A percentile compares a stretch with the other conserved stretches of the same genome.
Evolutionary conservation across 2,888 invertebrate species (phyloP).

Genomic region (Cerastoderma edule): DNA sequence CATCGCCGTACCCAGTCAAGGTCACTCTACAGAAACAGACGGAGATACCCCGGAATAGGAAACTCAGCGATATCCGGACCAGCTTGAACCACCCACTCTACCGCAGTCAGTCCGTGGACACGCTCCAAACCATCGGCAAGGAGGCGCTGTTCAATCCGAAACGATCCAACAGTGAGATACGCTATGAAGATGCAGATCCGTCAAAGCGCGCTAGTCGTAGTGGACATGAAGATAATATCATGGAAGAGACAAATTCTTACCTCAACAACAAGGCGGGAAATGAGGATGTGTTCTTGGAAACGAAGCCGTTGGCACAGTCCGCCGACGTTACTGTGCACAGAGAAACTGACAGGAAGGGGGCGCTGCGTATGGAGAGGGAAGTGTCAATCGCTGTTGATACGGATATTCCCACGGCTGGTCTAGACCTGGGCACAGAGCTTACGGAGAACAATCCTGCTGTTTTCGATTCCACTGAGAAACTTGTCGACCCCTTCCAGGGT

Average conservation of each 20-base stretch:
- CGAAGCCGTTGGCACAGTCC: constrained; percentile 13
- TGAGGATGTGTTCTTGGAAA: constrained; percentile 18
- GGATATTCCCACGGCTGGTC: constrained; percentile 34
- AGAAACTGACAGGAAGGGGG: constrained; percentile 10
- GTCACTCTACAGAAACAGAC: constrained; percentile 89
- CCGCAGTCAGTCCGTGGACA: constrained; percentile 91
- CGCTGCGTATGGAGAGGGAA: constrained; percentile 31
- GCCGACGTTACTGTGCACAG: constrained; percentile 47
- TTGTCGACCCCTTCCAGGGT: constrained; percentile 57
- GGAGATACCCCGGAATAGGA: constrained; percentile 64
- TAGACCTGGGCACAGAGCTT: constrained; percentile 35
- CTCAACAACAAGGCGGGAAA: background rate
- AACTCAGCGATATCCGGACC: constrained; percentile 75
- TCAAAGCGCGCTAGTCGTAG: constrained; percentile 19
- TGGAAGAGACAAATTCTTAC: constrained; percentile 39
- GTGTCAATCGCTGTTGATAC: constrained; percentile 32
- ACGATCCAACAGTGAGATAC: constrained; percentile 73
- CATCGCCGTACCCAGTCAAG: constrained; percentile 91
- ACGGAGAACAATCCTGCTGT: background rate
- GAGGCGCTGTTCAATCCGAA: constrained; percentile 64
- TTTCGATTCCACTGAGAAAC: background rate
- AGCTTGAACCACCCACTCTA: constrained; percentile 91
- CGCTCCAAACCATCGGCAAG: constrained; percentile 12
- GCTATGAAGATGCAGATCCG: constrained; percentile 43
- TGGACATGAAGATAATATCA: constrained; percentile 35